These are phyloP conservation scores for Chorisops tibialis DNA, from an alignment of 2,888 invertebrate genomes.

Conservation along the genomic window DNA sequence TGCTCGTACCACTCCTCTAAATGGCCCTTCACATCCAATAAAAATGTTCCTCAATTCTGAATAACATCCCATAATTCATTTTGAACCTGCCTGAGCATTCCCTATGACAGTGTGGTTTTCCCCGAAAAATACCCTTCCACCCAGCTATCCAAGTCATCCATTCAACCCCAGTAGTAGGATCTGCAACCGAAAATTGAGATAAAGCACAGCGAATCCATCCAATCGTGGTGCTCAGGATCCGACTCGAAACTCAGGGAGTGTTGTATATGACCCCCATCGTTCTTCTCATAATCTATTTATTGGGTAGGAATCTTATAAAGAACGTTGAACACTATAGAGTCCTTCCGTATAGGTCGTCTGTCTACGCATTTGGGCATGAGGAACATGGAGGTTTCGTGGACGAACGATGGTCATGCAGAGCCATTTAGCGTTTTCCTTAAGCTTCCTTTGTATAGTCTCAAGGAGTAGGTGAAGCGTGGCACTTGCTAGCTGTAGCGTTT, in stretches of 20 bases:
- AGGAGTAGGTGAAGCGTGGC: too few relatives aligned
- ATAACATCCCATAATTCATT: slow-evolving; percentile 10
- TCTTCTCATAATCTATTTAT: slow-evolving; percentile 12
- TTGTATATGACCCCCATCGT: neutral
- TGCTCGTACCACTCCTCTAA: neutral
- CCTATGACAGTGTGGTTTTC: neutral
- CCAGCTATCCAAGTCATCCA: neutral
- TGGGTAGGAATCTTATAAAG: neutral
- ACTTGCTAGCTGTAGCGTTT: too few relatives aligned
- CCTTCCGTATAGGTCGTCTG: too few relatives aligned
- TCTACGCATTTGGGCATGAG: too few relatives aligned
- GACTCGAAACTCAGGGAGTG: neutral
- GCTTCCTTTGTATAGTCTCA: too few relatives aligned
- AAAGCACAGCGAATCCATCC: slow-evolving; percentile 11
- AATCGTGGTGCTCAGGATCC: neutral
- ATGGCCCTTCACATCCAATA: slow-evolving; percentile 9
- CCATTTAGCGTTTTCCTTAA: too few relatives aligned
- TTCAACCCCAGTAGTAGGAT: slow-evolving; percentile 3
- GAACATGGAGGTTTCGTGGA: too few relatives aligned
- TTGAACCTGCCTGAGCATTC: neutral
- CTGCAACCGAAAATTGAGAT: slow-evolving; percentile 5
- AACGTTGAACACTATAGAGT: too few relatives aligned
- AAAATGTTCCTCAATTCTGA: neutral
- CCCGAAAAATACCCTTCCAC: neutral
- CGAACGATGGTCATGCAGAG: too few relatives aligned